Evolutionary conservation across 1,140 invertebrate species (phyloP), one percentile per base, ranked within the genome.

Genomic region (Amphibalanus amphitrite): DNA sequence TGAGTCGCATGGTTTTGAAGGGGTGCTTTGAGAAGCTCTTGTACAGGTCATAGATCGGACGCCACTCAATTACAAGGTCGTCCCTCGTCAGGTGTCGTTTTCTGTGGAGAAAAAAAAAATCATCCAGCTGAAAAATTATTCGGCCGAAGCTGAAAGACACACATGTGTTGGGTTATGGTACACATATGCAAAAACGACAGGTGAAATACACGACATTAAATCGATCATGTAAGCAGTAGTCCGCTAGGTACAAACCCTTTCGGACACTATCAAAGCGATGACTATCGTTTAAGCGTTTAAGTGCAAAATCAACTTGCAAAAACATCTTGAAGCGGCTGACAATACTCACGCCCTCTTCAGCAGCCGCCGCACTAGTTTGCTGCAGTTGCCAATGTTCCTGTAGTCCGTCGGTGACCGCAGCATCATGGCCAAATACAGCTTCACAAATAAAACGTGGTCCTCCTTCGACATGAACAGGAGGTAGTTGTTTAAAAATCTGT

Each of bases 41-140:
- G 70, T 82, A 79, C 8, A 89, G 82, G 8, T 91, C 83, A 79
- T 91, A 95, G n/a, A 97, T 79, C 47, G 93, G 92, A 76, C 86
- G 84, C 94, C 94, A 97, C 72, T 88, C 86, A 71, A 97, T 67
- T 3, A 20, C 26, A 10, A 67, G 4, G 65, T 67, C 65, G n/a
- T 67, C 65, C 28, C 65, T 3, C 10, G 10, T 28, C 65, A 67
- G 28, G 65, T 67, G 8, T 0, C 65, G 65, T 26, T 67, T 67
- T 25, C 65, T 67, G 65, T 3, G 23, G 26, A 28, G 26, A 6
- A 65, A 23, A 6, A 65, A 6, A 65, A 65, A 59, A 13, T 13
- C 47, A 59, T 25, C 25, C 47, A 13, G 47, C 47, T 25, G 13
- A 59, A 13, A 15, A 13, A 15, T 15, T 59, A 59, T 15, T 59